Conservation (phyloP, 2,888 invertebrate species). For the Sinohyriopsis cumingii region DNA sequence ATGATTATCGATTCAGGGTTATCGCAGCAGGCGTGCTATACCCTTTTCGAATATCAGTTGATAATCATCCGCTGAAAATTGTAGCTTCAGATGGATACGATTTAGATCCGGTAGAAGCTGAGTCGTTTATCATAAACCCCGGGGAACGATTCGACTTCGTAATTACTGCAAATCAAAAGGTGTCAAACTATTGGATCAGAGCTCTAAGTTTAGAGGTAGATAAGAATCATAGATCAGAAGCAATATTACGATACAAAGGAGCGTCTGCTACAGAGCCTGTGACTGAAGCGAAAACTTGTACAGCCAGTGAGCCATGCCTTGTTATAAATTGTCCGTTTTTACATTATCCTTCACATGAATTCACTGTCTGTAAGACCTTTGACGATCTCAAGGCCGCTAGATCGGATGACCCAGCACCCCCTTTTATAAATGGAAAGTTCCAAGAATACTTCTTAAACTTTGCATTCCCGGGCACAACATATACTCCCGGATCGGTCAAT, state of each 20-base stretch:
- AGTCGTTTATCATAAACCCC: conserved; percentile 48
- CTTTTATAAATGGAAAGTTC: conserved; percentile 24
- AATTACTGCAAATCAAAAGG: conserved; percentile 39
- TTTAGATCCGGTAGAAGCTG: conserved; percentile 38
- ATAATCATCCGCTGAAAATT: conserved; percentile 44
- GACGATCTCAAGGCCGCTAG: conserved; percentile 31
- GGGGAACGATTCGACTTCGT: conserved; percentile 59
- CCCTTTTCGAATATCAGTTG: conserved; percentile 50
- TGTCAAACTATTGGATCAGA: conserved; percentile 56
- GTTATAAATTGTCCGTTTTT: conserved; percentile 52
- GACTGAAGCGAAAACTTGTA: conserved; percentile 23
- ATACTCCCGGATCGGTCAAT: conserved; percentile 51
- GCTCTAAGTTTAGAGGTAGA: conserved; percentile 41
- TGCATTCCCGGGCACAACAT: conserved; percentile 53
- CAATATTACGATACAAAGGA: conserved; percentile 45
- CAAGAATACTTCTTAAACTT: conserved; percentile 60
- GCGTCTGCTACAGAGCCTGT: conserved; percentile 31
- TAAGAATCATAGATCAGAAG: conserved; percentile 29
- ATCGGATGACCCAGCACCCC: conserved; percentile 31
- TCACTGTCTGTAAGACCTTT: conserved; percentile 29
- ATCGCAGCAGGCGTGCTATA: conserved; percentile 48
- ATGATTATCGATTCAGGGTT: conserved; percentile 48
- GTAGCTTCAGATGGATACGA: conserved; percentile 55
- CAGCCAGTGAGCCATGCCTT: conserved; percentile 23
- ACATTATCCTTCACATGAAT: conserved; percentile 26